phyloP scores from a whole-genome alignment of 2,113 vertebrate genomes.

The Oenanthe melanoleuca region DNA sequence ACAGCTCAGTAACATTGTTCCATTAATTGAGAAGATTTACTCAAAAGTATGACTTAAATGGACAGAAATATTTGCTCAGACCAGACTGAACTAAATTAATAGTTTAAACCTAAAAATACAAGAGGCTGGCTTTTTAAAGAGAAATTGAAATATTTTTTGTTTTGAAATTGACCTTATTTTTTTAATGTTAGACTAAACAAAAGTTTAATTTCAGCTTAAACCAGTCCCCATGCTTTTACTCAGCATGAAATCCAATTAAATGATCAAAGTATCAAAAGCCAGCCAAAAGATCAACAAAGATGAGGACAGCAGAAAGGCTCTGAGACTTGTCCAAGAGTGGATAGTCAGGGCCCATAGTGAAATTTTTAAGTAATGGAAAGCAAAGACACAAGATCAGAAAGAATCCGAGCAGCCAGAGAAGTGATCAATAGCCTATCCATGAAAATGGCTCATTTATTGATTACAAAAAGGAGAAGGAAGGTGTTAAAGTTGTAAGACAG shows the following conservation, averaged over 20 bases:
- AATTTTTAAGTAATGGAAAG: not conserved
- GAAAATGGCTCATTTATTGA: conserved; percentile 3
- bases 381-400: conserved; percentile 39
- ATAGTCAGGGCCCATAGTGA: not conserved
- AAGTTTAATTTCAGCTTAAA: conserved; percentile 41
- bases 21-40: conserved; percentile 17
- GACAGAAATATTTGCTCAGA: not conserved
- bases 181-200: conserved; percentile 24
- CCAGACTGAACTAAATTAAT: conserved; percentile 15
- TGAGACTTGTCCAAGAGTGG: not conserved
- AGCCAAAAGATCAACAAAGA: conserved; percentile 9
- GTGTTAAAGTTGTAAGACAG: not conserved
- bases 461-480: not conserved
- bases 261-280: not conserved
- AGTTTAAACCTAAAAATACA: not conserved
- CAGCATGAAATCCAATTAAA: conserved; percentile 39
- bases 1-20: not conserved
- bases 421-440: conserved; percentile 12
- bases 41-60: not conserved
- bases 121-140: not conserved
- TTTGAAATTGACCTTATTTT: conserved; percentile 9
- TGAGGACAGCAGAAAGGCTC: not conserved
- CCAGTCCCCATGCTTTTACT: not conserved
- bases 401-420: conserved; percentile 12
- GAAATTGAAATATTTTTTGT: not conserved